phyloP scores from a whole-genome alignment of 2,113 vertebrate genomes.

The Carettochelys insculpta region DNA sequence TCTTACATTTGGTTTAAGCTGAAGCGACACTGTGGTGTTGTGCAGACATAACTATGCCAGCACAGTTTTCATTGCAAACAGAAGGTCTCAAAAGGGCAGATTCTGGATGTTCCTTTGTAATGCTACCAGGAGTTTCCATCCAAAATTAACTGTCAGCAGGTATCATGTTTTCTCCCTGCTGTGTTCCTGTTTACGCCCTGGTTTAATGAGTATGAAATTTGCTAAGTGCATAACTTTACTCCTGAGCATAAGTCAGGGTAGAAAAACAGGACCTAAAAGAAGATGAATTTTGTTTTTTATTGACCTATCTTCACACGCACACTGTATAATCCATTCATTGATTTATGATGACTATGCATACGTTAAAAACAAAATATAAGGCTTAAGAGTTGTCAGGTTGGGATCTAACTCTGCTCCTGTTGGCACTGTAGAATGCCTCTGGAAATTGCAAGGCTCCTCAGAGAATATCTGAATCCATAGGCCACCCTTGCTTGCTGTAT shows the following conservation, averaged over 20 bases:
- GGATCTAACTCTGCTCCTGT: neutral
- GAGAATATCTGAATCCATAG: neutral
- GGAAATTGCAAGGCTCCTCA: neutral
- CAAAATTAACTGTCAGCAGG: neutral
- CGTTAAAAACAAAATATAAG: too few species aligned
- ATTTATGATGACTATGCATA: too few species aligned
- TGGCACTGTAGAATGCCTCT: accelerated
- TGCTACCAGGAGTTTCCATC: neutral
- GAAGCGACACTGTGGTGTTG: neutral
- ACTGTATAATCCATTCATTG: neutral
- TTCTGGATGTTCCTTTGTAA: neutral
- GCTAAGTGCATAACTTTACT: neutral
- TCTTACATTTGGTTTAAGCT: neutral
- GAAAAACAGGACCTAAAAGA: too few species aligned
- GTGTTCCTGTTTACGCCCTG: neutral
- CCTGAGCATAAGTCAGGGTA: neutral
- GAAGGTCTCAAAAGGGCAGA: neutral
- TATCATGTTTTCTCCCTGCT: neutral
- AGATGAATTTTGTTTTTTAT: too few species aligned
- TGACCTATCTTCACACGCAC: too few species aligned
- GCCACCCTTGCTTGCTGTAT: neutral
- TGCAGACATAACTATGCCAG: neutral
- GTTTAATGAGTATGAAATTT: neutral
- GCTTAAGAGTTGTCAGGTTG: neutral
- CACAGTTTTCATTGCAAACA: neutral